Evolutionary conservation across 1,140 invertebrate genomes (phyloP), one percentile per base, ranked within the genome.

Genomic region (Trichonephila clavipes): DNA sequence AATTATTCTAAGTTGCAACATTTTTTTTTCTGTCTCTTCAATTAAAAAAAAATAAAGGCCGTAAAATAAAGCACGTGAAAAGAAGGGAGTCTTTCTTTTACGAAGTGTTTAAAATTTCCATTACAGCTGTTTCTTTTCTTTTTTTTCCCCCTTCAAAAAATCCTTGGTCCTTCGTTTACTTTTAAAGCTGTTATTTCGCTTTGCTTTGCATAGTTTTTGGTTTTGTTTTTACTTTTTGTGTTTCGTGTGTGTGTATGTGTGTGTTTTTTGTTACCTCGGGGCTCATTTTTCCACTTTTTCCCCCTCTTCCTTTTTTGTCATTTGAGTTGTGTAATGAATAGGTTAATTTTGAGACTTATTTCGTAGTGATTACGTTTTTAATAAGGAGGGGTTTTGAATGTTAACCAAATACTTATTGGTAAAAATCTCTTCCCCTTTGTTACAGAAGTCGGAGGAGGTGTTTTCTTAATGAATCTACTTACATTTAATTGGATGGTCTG

Each of bases 291-390:
- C 69, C 24, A 34, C 64, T 6, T 44, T 44, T 59, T 90, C 2
- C 66, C 66, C n/a, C 66, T 81, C 44, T n/a, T 44, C 2, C 21
- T 2, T 58, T 18, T 59, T n/a, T 66, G 59, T 85, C 69, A 66
- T 85, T 91, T 81, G 59, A 40, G 44, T 19, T 28, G 19, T 64
- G 59, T 91, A 91, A 91, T 91, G 90, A 91, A 91, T 91, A 83
- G 90, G 90, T 83, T 91, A 91, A 91, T 91, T 91, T 62, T 85
- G 90, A 85, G 28, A 91, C 59, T 83, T 91, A 91, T 83, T 72
- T 40, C 34, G 21, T 24, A 28, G 81, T 83, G 77, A 91, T 91
- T 91, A 66, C 69, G 72, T 83, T 91, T 91, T 91, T 91, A 83
- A 88, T 88, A 88, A 69, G 44, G 61, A 91, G 62, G 40, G 21